Conservation (phyloP, 2,113 vertebrate species). For the Mustelus asterias region DNA sequence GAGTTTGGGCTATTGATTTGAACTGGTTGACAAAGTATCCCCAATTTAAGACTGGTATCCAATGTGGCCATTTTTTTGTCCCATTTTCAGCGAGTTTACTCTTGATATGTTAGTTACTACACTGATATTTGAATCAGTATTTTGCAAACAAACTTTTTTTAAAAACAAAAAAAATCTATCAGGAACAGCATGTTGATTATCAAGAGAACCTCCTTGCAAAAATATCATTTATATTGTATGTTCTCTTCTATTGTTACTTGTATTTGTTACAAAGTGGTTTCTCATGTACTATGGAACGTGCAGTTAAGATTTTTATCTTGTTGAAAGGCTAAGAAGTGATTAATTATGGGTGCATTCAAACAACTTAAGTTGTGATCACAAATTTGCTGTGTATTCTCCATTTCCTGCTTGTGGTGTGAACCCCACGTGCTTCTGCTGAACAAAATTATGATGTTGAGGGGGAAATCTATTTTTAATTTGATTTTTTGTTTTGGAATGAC, state of each 20-base stretch:
- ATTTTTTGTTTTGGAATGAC: constrained; percentile 10
- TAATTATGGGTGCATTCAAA: background rate
- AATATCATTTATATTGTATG: background rate
- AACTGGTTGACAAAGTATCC: background rate
- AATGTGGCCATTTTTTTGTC: background rate
- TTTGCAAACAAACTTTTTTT: background rate
- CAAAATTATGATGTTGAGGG: background rate
- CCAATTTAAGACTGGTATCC: background rate
- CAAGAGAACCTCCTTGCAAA: background rate
- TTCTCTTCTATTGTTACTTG: constrained; percentile 8
- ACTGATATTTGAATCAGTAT: background rate
- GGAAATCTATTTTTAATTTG: background rate
- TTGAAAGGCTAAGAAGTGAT: background rate
- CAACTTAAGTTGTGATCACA: constrained; percentile 47
- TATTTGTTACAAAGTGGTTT: background rate
- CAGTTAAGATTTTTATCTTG: constrained; percentile 3
- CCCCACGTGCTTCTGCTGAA: background rate
- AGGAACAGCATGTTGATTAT: background rate
- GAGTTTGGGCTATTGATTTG: background rate
- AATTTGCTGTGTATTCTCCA: constrained; percentile 12
- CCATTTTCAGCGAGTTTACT: background rate
- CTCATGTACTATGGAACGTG: background rate
- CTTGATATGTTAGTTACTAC: background rate
- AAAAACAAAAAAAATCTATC: background rate
- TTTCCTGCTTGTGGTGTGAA: constrained; percentile 39